A percentile compares a stretch with the other conserved stretches of the same genome.
Conservation (phyloP, 2,888 invertebrate species). For the Patella depressa region DNA sequence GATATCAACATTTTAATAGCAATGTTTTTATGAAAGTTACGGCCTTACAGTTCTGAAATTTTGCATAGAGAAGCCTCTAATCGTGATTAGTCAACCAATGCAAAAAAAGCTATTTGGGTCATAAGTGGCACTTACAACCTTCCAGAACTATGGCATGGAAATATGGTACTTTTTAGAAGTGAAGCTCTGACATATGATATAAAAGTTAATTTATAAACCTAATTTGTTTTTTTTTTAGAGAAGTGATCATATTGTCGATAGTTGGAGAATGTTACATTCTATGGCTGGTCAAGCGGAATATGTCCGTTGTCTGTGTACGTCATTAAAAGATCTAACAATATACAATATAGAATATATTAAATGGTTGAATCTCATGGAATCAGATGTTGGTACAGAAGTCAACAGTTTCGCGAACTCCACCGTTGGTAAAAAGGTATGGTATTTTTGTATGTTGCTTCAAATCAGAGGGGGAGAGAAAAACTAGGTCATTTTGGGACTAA, state of each 20-base stretch:
- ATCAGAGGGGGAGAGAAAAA: not conserved
- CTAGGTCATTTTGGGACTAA: no score
- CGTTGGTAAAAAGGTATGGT: constrained; percentile 17
- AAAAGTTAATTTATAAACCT: no score
- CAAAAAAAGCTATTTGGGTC: no score
- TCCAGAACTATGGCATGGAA: no score
- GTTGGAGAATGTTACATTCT: constrained; percentile 67
- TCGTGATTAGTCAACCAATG: no score
- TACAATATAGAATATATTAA: constrained; percentile 41
- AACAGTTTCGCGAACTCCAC: not conserved
- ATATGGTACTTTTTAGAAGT: no score
- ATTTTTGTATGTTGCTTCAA: not conserved
- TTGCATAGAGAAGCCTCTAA: no score
- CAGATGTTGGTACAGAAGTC: not conserved
- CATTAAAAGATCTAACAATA: constrained; percentile 57
- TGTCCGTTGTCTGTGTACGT: constrained; percentile 53
- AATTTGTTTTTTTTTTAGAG: constrained; percentile 37
- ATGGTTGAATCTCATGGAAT: constrained; percentile 14
- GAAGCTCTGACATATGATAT: no score
- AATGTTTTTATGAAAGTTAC: no score
- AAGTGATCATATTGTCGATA: constrained; percentile 50
- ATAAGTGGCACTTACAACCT: no score
- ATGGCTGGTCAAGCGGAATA: constrained; percentile 63
- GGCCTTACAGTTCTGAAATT: no score
- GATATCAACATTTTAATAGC: no score